These are phyloP conservation scores for Pachyrhynchus sulphureomaculatus DNA, from an alignment of 1,140 invertebrate genomes.

Conservation along the genomic window DNA sequence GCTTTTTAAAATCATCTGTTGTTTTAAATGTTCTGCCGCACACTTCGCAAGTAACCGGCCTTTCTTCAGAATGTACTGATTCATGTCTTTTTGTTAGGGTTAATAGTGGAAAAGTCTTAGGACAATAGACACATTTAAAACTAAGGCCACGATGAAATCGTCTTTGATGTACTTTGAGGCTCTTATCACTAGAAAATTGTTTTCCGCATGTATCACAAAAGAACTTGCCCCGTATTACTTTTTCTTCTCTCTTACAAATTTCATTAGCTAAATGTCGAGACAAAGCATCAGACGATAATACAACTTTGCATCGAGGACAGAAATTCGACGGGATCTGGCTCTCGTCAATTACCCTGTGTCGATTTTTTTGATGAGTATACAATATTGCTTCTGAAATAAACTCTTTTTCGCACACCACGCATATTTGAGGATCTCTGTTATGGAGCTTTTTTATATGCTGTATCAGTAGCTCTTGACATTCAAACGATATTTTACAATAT, in stretches of 20 bases:
- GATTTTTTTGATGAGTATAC: not conserved
- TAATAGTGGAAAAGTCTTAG: slow-evolving; percentile 54
- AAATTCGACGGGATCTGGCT: not conserved
- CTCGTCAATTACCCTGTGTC: not conserved
- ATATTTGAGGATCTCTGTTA: not conserved
- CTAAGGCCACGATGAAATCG: slow-evolving; percentile 49
- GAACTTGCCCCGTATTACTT: slow-evolving; percentile 9
- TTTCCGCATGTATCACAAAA: slow-evolving; percentile 65
- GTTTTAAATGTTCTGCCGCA: not conserved
- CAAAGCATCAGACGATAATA: too few relatives aligned
- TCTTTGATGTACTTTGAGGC: slow-evolving; percentile 59
- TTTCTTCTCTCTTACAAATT: slow-evolving; percentile 23
- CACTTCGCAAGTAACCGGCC: not conserved
- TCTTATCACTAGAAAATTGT: slow-evolving; percentile 59
- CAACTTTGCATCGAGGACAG: not conserved
- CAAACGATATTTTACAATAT: not conserved
- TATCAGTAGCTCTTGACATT: not conserved
- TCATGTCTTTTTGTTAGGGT: slow-evolving; percentile 57
- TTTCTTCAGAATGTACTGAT: slow-evolving; percentile 40
- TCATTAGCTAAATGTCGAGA: not conserved
- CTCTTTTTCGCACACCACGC: not conserved
- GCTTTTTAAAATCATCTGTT: not conserved
- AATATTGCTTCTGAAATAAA: not conserved
- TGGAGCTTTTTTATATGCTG: not conserved
- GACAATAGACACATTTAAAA: slow-evolving; percentile 54